phyloP scores from a whole-genome alignment of 2,888 invertebrate species.

The Rhogogaster chlorosoma region DNA sequence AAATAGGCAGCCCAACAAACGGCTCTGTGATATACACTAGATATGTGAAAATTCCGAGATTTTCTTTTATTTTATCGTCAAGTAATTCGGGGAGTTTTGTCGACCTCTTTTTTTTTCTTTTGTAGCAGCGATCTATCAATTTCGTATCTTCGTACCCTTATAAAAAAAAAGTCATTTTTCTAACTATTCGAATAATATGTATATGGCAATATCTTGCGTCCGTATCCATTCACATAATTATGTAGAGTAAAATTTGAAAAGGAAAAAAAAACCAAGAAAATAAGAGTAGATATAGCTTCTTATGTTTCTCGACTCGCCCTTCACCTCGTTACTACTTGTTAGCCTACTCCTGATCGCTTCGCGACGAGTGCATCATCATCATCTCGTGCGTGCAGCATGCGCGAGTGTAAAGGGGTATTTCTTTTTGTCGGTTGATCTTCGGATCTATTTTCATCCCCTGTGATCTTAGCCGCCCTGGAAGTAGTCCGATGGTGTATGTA shows the following conservation, averaged over 20 bases:
- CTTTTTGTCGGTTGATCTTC: slow-evolving; percentile 2
- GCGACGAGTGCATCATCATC: slow-evolving; percentile 4
- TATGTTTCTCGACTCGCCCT: slow-evolving; percentile 22
- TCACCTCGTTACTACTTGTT: slow-evolving; percentile 37
- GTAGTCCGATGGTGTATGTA: neutral
- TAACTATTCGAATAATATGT: no score
- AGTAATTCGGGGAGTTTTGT: neutral
- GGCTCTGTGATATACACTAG: neutral
- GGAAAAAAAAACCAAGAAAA: neutral
- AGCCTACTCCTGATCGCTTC: slow-evolving; percentile 21
- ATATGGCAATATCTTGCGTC: neutral
- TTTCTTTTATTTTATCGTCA: no score
- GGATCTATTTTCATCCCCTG: slow-evolving; percentile 13
- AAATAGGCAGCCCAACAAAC: slow-evolving; percentile 1
- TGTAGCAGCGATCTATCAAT: neutral
- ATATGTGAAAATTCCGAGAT: neutral
- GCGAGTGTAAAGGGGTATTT: neutral
- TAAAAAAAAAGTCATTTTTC: no score
- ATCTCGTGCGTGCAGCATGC: neutral
- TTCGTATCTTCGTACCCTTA: no score
- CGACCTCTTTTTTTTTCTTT: neutral
- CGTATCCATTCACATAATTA: neutral
- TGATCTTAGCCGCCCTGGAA: neutral
- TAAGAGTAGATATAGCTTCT: neutral
- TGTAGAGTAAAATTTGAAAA: neutral